phyloP scores from a whole-genome alignment of 2,797 vertebrate species.

The Halcyon leucocephala region DNA sequence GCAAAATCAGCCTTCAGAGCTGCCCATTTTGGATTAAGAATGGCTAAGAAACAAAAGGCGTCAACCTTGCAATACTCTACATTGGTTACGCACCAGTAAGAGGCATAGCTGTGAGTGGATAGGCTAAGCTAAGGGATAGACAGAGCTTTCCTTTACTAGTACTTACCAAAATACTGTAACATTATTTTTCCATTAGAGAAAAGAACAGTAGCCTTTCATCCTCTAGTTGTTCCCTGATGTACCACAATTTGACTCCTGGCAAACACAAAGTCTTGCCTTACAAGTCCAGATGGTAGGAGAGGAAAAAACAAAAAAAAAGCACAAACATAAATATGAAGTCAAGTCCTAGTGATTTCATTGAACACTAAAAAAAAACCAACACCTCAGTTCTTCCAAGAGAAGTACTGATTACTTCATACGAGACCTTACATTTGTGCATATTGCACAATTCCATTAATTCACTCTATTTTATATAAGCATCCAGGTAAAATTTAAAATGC shows the following conservation, averaged over 20 bases:
- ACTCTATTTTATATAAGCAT: not conserved
- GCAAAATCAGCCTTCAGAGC: not conserved
- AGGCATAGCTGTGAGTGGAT: not conserved
- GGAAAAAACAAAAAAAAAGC: not conserved
- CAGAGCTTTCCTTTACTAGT: not conserved
- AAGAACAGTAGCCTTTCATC: not conserved
- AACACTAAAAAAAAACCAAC: not conserved
- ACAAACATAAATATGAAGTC: not conserved
- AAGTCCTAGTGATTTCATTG: not conserved
- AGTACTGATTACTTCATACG: not conserved
- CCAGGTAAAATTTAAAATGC: not conserved
- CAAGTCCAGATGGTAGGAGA: not conserved
- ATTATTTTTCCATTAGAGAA: not conserved
- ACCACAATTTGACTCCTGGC: not conserved
- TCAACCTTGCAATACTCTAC: not conserved
- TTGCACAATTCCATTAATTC: not conserved
- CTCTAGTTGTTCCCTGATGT: not conserved
- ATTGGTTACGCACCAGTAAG: not conserved
- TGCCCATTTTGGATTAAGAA: not conserved
- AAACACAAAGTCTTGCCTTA: not conserved
- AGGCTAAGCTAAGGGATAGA: not conserved
- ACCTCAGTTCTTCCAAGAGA: not conserved
- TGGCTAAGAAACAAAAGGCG: not conserved
- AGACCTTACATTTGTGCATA: not conserved
- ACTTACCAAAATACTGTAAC: not conserved